Conservation (phyloP, 2,797 vertebrate genomes). For the Sphenodon punctatus region DNA sequence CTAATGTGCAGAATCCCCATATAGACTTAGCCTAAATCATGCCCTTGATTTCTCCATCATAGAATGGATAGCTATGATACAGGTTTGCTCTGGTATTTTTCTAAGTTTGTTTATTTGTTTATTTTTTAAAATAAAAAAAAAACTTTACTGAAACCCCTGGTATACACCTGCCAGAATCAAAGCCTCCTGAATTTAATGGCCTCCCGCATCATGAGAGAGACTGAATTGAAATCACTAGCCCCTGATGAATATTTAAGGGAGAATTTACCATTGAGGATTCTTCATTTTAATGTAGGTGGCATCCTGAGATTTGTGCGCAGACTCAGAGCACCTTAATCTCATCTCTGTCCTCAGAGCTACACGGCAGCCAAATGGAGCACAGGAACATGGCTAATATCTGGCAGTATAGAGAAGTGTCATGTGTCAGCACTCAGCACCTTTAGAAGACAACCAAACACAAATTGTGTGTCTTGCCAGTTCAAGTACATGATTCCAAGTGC, state of each 20-base stretch:
- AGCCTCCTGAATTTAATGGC: background rate
- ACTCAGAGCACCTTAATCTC: background rate
- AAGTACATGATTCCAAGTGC: background rate
- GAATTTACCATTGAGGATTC: background rate
- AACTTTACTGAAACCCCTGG: background rate
- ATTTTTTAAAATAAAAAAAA: too few species aligned
- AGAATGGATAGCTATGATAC: too few species aligned
- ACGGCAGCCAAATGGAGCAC: background rate
- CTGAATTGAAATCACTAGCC: background rate
- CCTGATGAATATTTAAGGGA: background rate
- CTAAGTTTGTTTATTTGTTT: too few species aligned
- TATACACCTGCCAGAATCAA: background rate
- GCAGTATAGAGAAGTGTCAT: background rate
- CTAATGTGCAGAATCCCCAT: accelerated
- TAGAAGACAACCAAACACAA: background rate
- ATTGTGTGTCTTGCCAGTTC: background rate
- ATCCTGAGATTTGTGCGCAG: background rate
- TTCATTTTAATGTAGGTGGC: background rate
- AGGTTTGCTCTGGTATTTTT: background rate
- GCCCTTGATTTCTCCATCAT: background rate
- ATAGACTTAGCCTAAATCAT: background rate
- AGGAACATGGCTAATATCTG: background rate
- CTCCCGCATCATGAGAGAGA: background rate
- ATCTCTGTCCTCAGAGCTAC: background rate
- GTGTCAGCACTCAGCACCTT: background rate